Evolutionary conservation across 2,888 invertebrate species (phyloP).

Genomic region (Macrophya annulata): DNA sequence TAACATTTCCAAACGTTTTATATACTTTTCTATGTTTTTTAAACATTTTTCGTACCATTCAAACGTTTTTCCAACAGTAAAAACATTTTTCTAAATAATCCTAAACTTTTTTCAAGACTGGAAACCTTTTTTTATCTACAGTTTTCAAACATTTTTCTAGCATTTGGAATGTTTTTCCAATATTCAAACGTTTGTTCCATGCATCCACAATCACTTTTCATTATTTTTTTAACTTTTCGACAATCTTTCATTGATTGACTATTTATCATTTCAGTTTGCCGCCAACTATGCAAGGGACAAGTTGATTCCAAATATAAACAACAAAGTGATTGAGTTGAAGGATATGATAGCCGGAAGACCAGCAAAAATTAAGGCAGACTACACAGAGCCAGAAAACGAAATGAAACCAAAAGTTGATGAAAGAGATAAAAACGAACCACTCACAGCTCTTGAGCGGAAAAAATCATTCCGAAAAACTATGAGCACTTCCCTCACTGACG

Average conservation of each 20-base stretch:
- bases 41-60: neutral
- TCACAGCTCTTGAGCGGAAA: conserved; percentile 81
- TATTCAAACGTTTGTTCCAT: neutral
- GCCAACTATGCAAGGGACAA: conserved; percentile 96
- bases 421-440: conserved; percentile 68
- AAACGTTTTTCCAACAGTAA: neutral
- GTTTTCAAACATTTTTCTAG: neutral
- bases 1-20: neutral
- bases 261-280: conserved; percentile 84
- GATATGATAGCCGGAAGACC: conserved; percentile 85
- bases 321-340: conserved; percentile 88
- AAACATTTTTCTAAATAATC: neutral
- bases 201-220: too few species aligned
- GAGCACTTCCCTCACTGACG: conserved; percentile 82
- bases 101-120: neutral
- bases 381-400: conserved; percentile 74
- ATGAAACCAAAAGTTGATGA: conserved; percentile 79
- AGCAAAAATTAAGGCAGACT: conserved; percentile 71
- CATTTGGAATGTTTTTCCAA: neutral
- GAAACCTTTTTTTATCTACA: neutral
- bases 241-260: neutral
- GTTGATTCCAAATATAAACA: conserved; percentile 89
- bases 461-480: conserved; percentile 86
- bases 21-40: neutral
- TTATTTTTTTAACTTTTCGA: neutral